Percentiles rank a stretch among this genome's conserved stretches.
Evolutionary conservation across 2,888 invertebrate species (phyloP).

Genomic region (Cheilosia scutellata): DNA sequence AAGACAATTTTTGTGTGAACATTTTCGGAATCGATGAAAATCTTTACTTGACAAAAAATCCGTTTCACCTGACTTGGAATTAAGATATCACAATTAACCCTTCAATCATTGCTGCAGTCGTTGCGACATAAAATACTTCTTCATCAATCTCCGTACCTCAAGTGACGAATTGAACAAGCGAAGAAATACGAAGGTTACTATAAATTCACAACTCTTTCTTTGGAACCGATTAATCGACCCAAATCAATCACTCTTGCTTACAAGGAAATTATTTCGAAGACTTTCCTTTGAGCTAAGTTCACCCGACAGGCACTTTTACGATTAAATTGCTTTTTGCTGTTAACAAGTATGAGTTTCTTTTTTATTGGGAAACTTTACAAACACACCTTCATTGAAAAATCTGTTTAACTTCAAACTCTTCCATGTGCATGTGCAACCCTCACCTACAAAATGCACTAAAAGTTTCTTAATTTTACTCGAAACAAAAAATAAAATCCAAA

Average conservation of each 20-base stretch:
- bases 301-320: conserved; percentile 16
- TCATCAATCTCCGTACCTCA: neutral
- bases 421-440: neutral
- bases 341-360: neutral
- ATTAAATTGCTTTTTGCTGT: conserved; percentile 20
- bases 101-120: too few relatives aligned
- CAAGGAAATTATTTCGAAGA: neutral
- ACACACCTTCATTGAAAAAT: neutral
- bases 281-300: neutral
- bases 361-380: neutral
- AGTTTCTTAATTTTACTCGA: neutral
- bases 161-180: neutral
- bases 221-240: neutral
- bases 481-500: neutral
- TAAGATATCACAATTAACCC: too few relatives aligned
- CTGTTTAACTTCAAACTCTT: neutral
- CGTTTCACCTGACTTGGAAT: too few relatives aligned
- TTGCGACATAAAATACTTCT: neutral
- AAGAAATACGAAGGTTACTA: neutral
- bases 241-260: conserved; percentile 13
- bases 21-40: too few relatives aligned
- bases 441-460: neutral
- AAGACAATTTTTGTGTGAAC: too few relatives aligned
- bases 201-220: neutral
- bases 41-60: too few relatives aligned